Evolutionary conservation across 2,888 invertebrate genomes (phyloP), one percentile per base, ranked within the genome.

Genomic region (Tortrix viridana): DNA sequence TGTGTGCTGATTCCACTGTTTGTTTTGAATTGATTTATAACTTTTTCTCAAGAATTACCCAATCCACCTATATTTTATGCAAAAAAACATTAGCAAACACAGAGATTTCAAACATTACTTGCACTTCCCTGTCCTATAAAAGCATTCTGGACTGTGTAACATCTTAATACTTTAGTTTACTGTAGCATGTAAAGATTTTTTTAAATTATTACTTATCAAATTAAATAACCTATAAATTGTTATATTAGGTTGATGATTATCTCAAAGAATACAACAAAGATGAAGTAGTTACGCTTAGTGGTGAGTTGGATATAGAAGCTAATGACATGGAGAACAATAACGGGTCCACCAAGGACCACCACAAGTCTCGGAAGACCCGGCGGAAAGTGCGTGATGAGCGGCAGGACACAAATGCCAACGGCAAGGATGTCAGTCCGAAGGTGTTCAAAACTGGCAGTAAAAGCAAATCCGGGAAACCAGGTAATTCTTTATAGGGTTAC

Each of bases 261-360:
- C 75, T 92, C 32, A 92, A 91, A 75, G 92, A 92, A 66, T 92
- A 92, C 67, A 92, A 92, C 52, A 91, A 88, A 70, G 92, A 92
- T 68, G 92, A 92, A 77, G 89, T 88, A 5, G 87, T 92, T 0
- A 92, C 92, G 3, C 72, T 92, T 0, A 92, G 92, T 32, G 92
- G 92, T 5, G 92, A 92, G 53, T 67, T 92, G n/a, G 92, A 92
- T 66, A 92, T 92, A 48, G 92, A 92, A 65, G 80, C 78, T 0
- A 90, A 92, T 76, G 92, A 92, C 69, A 74, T 86, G 41, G 90
- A 90, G 48, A 92, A 92, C 67, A 92, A 92, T 66, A 92, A 92
- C 23, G 87, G 88, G 1, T 78, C 74, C 1, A 70, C 80, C 0
- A 90, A 86, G 65, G 92, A 91, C 20, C 70, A 86, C 12, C 86